phyloP scores from a whole-genome alignment of 1,140 invertebrate species.

The Drosophila elegans region DNA sequence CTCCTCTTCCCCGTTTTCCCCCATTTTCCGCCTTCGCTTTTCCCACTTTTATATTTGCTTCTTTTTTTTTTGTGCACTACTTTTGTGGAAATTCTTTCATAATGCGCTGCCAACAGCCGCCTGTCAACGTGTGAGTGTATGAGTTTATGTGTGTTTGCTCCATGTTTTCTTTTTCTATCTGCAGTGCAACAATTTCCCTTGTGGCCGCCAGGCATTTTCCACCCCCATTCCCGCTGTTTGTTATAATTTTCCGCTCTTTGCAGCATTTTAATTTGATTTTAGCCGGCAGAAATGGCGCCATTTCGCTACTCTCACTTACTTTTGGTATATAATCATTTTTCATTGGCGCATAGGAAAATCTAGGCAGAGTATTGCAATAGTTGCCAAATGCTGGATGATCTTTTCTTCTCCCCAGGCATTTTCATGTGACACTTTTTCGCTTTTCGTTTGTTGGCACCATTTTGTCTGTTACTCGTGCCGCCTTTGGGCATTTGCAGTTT shows the following conservation, averaged over 20 bases:
- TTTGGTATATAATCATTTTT: background rate
- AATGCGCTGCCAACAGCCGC: conserved; percentile 59
- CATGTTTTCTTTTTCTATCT: conserved; percentile 79
- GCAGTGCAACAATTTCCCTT: conserved; percentile 75
- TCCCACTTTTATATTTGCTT: conserved; percentile 12
- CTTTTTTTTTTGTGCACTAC: conserved; percentile 11
- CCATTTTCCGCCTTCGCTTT: conserved; percentile 9
- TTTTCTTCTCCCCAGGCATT: conserved; percentile 7
- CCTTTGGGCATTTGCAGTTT: conserved; percentile 38
- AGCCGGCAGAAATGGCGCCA: conserved; percentile 29
- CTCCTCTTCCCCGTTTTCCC: conserved; percentile 27
- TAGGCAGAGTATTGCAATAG: background rate
- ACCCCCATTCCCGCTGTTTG: conserved; percentile 45
- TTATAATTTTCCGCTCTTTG: conserved; percentile 79
- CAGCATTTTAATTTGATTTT: conserved; percentile 79
- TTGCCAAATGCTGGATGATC: background rate
- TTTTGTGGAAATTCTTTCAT: conserved; percentile 51
- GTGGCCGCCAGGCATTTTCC: conserved; percentile 59
- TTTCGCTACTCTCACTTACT: conserved; percentile 1
- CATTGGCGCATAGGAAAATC: background rate
- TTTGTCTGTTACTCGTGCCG: conserved; percentile 19
- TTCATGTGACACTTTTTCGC: conserved; percentile 31
- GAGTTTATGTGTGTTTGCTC: conserved; percentile 19
- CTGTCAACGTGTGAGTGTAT: conserved; percentile 40
- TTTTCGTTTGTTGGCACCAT: conserved; percentile 7